Base-by-base conservation (phyloP, 2,797 vertebrate species). In the Sphaeramia orbicularis region DNA sequence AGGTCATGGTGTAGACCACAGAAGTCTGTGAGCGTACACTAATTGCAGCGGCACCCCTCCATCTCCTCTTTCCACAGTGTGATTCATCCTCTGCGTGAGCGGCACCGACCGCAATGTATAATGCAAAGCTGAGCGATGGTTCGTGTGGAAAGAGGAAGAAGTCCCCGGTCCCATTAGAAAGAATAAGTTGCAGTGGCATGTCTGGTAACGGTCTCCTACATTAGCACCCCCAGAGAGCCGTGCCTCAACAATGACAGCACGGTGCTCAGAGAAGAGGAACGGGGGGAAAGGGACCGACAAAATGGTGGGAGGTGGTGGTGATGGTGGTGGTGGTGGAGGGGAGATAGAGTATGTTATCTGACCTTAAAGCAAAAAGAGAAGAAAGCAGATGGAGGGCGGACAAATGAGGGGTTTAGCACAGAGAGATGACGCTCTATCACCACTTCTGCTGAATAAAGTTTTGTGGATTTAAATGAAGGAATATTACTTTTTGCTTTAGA, bases 51-150 rank as follows among this genome's bases (percentile, higher is more conserved):
- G 44, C 57, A 56, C 32, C 32, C 9, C 42, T 7, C 19, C 3
- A 51, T 49, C 45, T 65, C 44, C 54, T 27, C n/a, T 57, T 1
- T 30, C 50, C 43, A 51, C 75, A 21, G 40, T 63, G 24, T 60
- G 69, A 86, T 83, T 77, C 75, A 66, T 74, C 58, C 30, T 10
- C 43, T 35, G 32, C 57, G 54, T 32, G 36, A 71, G 72, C 19
- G 42, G 32, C 47, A 47, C 49, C 55, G 55, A 47, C 50, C 63
- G 53, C 30, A 27, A 87, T 88, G 71, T 84, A 83, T 89, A 89
- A 91, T 90, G 87, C 78, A 85, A 86, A 82, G 78, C 78, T 43
- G 71, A 60, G 76, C 74, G 69, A 76, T 59, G 78, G 76, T 77
- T 89, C 44, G 5, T 56, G 67, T 49, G 64, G 62, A 76, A 75